Conservation (phyloP, 2,113 vertebrate genomes). For the Oreotrochilus melanogaster region DNA sequence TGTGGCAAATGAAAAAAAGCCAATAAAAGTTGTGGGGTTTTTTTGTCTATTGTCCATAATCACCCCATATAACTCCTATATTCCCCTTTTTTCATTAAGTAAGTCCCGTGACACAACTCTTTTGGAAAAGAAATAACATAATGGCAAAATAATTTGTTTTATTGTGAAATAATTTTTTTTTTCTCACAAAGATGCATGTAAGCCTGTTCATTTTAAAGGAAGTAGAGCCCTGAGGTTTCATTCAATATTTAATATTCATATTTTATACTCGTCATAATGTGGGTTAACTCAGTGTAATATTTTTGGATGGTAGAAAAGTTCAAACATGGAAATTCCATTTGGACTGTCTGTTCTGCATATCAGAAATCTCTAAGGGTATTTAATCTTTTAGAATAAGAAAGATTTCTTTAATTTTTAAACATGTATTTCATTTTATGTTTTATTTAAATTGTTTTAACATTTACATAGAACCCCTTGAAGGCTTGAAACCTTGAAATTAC, state of each 20-base stretch:
- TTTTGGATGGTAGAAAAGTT: constrained; percentile 56
- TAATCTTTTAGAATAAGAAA: constrained; percentile 79
- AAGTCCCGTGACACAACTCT: not conserved
- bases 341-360: constrained; percentile 32
- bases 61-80: not conserved
- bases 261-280: not conserved
- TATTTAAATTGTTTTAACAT: constrained; percentile 77
- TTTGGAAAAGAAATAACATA: not conserved
- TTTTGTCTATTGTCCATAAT: not conserved
- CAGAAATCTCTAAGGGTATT: constrained; percentile 68
- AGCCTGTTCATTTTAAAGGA: constrained; percentile 29
- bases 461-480: constrained; percentile 70
- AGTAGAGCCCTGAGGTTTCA: constrained; percentile 1
- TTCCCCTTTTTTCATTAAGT: not conserved
- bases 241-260: constrained; percentile 61
- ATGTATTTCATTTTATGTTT: constrained; percentile 79
- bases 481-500: constrained; percentile 49
- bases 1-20: not conserved
- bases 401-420: constrained; percentile 78
- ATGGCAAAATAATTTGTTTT: not conserved
- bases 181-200: not conserved
- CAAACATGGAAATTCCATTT: constrained; percentile 71
- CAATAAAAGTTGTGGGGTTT: not conserved
- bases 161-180: not conserved
- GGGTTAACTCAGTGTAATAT: constrained; percentile 44